phyloP scores from a whole-genome alignment of 2,888 invertebrate species.

The Buathra laborator region DNA sequence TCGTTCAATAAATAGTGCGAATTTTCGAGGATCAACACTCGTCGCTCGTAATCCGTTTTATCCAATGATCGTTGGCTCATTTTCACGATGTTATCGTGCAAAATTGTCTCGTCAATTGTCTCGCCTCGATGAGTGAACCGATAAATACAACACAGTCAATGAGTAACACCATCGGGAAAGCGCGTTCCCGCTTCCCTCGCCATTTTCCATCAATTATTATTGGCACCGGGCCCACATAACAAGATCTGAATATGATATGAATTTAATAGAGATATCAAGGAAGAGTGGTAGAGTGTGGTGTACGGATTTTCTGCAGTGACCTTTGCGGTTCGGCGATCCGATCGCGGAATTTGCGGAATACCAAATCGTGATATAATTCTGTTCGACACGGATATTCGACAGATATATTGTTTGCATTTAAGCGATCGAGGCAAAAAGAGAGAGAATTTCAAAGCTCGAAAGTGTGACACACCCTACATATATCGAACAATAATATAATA shows the following conservation, averaged over 20 bases:
- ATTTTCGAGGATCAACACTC: background rate
- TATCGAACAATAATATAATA: background rate
- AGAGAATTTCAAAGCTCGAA: slow-evolving; percentile 4
- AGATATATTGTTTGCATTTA: slow-evolving; percentile 32
- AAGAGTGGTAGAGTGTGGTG: background rate
- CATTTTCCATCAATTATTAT: slow-evolving; percentile 60
- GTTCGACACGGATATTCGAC: slow-evolving; percentile 3
- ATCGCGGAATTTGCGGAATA: slow-evolving; percentile 23
- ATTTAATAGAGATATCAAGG: slow-evolving; percentile 57
- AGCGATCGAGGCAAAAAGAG: background rate
- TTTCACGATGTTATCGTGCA: background rate
- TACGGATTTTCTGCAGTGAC: background rate
- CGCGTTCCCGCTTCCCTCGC: background rate
- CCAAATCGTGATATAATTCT: slow-evolving; percentile 29
- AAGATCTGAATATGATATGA: slow-evolving; percentile 53
- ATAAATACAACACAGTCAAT: slow-evolving; percentile 55
- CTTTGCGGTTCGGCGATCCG: slow-evolving; percentile 14
- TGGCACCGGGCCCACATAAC: slow-evolving; percentile 48
- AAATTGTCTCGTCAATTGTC: slow-evolving; percentile 11
- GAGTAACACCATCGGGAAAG: slow-evolving; percentile 2
- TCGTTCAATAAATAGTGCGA: background rate
- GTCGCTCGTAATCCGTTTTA: background rate
- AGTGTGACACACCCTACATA: background rate
- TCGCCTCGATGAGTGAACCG: slow-evolving; percentile 30
- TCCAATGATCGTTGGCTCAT: background rate